phyloP scores from a whole-genome alignment of 2,888 invertebrate species.

The Synergus laeviventris region DNA sequence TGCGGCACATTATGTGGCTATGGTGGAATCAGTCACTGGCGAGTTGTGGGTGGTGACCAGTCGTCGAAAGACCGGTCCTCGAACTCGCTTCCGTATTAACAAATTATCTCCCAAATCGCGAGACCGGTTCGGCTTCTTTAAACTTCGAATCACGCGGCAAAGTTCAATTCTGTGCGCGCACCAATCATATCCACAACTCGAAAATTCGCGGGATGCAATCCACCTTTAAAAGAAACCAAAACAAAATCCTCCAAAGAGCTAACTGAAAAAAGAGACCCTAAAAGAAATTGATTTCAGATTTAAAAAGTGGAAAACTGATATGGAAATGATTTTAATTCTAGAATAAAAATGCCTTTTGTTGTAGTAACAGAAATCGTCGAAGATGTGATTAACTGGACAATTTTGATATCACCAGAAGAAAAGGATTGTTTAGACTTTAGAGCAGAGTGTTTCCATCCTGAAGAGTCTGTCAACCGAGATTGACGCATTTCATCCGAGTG shows the following conservation, averaged over 20 bases:
- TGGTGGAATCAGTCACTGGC: slow-evolving; percentile 75
- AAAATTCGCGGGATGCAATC: background rate
- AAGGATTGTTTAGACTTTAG: background rate
- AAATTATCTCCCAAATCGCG: slow-evolving; percentile 15
- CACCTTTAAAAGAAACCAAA: background rate
- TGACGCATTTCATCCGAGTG: slow-evolving; percentile 17
- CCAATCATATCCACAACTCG: background rate
- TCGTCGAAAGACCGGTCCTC: slow-evolving; percentile 53
- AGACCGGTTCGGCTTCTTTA: background rate
- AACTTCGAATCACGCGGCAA: background rate
- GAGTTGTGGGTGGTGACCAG: slow-evolving; percentile 74
- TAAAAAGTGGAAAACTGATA: background rate
- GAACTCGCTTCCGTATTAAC: slow-evolving; percentile 14
- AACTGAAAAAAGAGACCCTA: background rate
- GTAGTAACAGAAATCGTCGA: background rate
- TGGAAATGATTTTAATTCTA: background rate
- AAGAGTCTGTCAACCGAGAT: slow-evolving; percentile 8
- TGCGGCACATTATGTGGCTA: slow-evolving; percentile 71
- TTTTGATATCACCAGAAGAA: slow-evolving; percentile 3
- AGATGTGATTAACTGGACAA: background rate
- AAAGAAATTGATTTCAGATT: background rate
- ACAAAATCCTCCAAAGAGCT: background rate
- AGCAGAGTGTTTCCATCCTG: background rate
- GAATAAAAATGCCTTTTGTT: background rate
- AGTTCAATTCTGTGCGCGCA: slow-evolving; percentile 4